A percentile compares a stretch with the other conserved stretches of the same genome.
These are phyloP conservation scores for Callithrix jacchus DNA, from an alignment of 2,113 vertebrate genomes.

Conservation along the genomic window DNA sequence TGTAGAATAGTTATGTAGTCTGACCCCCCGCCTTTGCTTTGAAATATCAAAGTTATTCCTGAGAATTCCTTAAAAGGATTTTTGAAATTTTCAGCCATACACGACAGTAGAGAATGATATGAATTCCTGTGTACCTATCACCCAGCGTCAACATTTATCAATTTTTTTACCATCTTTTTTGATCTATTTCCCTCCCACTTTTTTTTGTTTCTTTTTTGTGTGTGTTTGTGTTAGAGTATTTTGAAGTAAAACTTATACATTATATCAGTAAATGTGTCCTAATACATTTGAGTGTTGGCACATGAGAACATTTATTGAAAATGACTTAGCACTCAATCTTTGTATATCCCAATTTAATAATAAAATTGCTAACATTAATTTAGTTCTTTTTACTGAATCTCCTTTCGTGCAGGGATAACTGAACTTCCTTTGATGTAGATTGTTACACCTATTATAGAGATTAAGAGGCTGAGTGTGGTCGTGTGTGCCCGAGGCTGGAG, in stretches of 20 bases:
- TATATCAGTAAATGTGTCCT: too few relatives aligned
- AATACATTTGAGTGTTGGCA: neutral
- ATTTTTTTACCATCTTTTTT: neutral
- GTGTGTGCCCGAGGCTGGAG: neutral
- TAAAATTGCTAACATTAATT: conserved; percentile 18
- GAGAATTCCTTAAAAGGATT: neutral
- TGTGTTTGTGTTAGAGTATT: neutral
- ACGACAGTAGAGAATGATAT: neutral
- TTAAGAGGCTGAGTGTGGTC: neutral
- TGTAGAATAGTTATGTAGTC: neutral
- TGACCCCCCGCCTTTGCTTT: neutral
- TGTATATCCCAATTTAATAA: neutral
- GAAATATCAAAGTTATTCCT: neutral
- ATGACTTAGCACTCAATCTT: neutral
- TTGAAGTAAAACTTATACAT: neutral
- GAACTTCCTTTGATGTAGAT: neutral
- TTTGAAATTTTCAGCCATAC: neutral
- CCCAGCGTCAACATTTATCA: neutral
- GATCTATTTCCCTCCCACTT: neutral
- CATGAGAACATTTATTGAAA: neutral
- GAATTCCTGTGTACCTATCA: neutral
- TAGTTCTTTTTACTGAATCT: conserved; percentile 16
- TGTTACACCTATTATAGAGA: neutral
- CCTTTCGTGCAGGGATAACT: neutral
- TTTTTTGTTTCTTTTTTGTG: neutral